These are phyloP conservation scores for Drosophila sp. DNA, from an alignment of 1,140 invertebrate species.

Conservation along the genomic window DNA sequence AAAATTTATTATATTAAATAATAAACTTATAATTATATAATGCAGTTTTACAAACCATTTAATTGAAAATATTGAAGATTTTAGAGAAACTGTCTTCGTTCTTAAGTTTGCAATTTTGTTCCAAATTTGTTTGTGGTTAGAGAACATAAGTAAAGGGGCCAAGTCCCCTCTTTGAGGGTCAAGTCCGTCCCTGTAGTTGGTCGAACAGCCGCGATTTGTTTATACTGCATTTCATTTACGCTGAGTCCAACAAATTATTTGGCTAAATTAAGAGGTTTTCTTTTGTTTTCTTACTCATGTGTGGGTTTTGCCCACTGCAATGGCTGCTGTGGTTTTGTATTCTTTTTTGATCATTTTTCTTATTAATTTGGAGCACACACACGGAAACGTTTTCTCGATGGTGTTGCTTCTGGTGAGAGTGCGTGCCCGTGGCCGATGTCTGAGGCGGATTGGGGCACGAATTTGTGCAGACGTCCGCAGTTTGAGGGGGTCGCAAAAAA, in stretches of 20 bases:
- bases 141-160: too few species aligned
- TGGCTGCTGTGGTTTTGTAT: constrained; percentile 44
- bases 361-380: constrained; percentile 58
- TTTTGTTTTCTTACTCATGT: constrained; percentile 33
- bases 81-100: too few species aligned
- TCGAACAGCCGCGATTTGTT: constrained; percentile 28
- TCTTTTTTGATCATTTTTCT: constrained; percentile 22
- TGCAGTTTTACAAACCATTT: too few species aligned
- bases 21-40: too few species aligned
- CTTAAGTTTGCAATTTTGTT: too few species aligned
- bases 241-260: constrained; percentile 57
- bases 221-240: constrained; percentile 62
- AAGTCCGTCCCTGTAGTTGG: constrained; percentile 15
- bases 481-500: constrained; percentile 56
- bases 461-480: constrained; percentile 57
- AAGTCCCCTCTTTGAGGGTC: neutral
- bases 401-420: constrained; percentile 14
- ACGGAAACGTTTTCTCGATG: constrained; percentile 42
- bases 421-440: constrained; percentile 57
- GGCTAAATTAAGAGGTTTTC: constrained; percentile 34
- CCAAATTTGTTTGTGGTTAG: too few species aligned
- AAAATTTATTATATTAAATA: too few species aligned
- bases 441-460: constrained; percentile 47
- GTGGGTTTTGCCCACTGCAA: constrained; percentile 57
- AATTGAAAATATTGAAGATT: too few species aligned